phyloP scores from a whole-genome alignment of 64 coral and sea anemone species.

The Orbicella faveolata region DNA sequence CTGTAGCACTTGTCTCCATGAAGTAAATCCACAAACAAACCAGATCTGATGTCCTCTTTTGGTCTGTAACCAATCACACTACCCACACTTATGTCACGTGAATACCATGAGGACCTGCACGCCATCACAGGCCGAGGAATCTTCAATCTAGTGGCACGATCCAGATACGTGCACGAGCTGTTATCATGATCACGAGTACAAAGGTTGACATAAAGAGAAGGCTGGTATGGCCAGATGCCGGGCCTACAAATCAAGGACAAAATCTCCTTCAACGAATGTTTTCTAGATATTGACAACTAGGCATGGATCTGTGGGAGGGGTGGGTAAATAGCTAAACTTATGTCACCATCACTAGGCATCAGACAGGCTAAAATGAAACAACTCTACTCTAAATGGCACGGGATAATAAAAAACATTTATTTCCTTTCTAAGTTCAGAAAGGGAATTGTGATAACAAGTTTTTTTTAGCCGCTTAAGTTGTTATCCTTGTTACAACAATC shows the following conservation, averaged over 20 bases:
- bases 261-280: neutral
- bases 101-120: slow-evolving; percentile 34
- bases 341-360: too few species aligned
- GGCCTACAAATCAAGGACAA: neutral
- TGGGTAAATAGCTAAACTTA: too few species aligned
- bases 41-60: slow-evolving; percentile 55
- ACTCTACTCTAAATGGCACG: too few species aligned
- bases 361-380: too few species aligned
- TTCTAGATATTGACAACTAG: neutral
- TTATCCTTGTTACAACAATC: too few species aligned
- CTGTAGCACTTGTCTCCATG: slow-evolving; percentile 57
- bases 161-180: slow-evolving; percentile 32
- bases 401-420: too few species aligned
- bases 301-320: too few species aligned
- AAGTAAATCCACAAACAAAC: slow-evolving; percentile 67
- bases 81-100: slow-evolving; percentile 42
- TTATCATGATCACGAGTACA: slow-evolving; percentile 77
- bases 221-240: neutral
- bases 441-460: too few species aligned
- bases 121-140: slow-evolving; percentile 69
- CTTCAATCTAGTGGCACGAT: neutral
- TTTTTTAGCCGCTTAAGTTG: too few species aligned
- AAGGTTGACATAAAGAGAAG: slow-evolving; percentile 54
- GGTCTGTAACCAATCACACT: slow-evolving; percentile 74
- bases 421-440: too few species aligned